A percentile compares a stretch with the other conserved stretches of the same genome.
Evolutionary conservation across 2,888 invertebrate genomes (phyloP).

Genomic region (Calameuta idolon): DNA sequence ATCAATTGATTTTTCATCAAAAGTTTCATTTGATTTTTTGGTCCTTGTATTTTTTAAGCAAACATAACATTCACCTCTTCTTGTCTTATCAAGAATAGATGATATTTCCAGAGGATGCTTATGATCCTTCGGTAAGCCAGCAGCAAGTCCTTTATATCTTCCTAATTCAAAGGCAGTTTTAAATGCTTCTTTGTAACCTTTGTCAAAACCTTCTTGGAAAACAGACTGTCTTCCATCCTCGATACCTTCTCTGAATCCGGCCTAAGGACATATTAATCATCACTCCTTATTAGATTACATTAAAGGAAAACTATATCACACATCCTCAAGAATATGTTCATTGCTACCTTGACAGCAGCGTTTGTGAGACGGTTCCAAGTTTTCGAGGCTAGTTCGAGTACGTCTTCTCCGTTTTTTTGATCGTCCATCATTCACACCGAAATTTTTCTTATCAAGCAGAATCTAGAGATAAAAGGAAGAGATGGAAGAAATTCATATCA

Average conservation of each 20-base stretch:
- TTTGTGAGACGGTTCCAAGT: constrained; percentile 50
- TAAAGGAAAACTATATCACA: background rate
- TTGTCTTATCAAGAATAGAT: constrained; percentile 46
- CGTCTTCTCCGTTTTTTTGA: constrained; percentile 39
- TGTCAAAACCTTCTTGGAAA: constrained; percentile 79
- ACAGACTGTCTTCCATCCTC: constrained; percentile 73
- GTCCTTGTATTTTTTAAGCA: constrained; percentile 35
- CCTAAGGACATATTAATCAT: constrained; percentile 61
- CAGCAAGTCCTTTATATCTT: constrained; percentile 64
- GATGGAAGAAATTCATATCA: background rate
- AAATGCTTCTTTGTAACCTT: constrained; percentile 77
- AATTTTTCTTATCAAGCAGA: constrained; percentile 9
- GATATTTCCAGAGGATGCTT: constrained; percentile 46
- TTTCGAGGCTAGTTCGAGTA: constrained; percentile 50
- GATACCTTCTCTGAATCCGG: constrained; percentile 78
- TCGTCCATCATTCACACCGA: constrained; percentile 34
- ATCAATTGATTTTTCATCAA: constrained; percentile 36
- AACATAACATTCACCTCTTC: constrained; percentile 53
- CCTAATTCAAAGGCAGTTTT: constrained; percentile 73
- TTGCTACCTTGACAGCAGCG: constrained; percentile 47
- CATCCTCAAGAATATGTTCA: background rate
- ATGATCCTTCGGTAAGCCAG: constrained; percentile 30
- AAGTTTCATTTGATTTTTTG: constrained; percentile 1
- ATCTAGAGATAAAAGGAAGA: background rate
- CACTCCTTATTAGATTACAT: background rate